Conservation (phyloP, 2,797 vertebrate species). For the Crypturellus tataupa region DNA sequence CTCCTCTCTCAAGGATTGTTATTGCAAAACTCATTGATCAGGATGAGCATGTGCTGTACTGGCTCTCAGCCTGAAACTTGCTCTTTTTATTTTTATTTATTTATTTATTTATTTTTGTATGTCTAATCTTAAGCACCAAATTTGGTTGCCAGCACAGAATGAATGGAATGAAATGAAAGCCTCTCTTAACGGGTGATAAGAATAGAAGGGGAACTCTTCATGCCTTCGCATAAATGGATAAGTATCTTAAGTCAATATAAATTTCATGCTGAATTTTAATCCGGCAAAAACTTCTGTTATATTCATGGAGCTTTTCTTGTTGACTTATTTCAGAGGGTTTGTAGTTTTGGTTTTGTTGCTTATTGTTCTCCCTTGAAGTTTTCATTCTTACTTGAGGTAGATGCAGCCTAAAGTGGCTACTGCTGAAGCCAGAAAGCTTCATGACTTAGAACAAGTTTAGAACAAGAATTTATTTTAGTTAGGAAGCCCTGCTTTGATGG, state of each 20-base stretch:
- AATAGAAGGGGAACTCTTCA: slow-evolving; percentile 4
- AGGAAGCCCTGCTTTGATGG: background rate
- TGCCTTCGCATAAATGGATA: background rate
- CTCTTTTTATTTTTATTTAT: background rate
- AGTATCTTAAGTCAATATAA: slow-evolving; percentile 18
- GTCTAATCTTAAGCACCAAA: background rate
- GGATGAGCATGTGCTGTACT: background rate
- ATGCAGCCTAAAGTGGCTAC: background rate
- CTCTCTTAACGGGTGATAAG: background rate
- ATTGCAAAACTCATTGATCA: background rate
- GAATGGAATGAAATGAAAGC: background rate
- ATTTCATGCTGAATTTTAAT: slow-evolving; percentile 32
- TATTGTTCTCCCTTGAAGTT: background rate
- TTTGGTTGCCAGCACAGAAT: background rate
- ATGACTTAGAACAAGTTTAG: background rate
- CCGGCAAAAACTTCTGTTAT: slow-evolving; percentile 25
- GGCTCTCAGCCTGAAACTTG: background rate
- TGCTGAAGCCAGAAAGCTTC: background rate
- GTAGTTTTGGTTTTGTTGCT: background rate
- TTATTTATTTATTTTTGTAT: background rate
- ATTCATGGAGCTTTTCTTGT: background rate
- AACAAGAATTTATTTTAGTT: background rate
- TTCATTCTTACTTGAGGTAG: background rate
- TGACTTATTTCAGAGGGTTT: background rate
- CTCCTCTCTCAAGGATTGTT: background rate